Evolutionary conservation across 2,888 invertebrate species (phyloP).

Genomic region (Leucophenga maculata): DNA sequence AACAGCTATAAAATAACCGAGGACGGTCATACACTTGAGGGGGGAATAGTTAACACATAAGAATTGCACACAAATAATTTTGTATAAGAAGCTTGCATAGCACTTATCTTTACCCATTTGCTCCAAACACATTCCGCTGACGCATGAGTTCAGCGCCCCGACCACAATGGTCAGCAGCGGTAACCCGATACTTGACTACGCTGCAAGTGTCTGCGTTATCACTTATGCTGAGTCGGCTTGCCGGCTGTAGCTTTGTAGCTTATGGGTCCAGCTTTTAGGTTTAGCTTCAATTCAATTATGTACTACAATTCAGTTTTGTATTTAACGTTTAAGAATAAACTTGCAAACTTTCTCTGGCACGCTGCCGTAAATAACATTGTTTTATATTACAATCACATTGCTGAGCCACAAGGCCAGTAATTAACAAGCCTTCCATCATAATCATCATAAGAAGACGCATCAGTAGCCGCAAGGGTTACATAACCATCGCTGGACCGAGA

Average conservation of each 20-base stretch:
- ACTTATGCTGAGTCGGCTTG: too few relatives aligned
- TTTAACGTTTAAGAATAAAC: neutral
- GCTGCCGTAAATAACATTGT: neutral
- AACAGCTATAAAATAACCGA: neutral
- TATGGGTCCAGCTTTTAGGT: too few relatives aligned
- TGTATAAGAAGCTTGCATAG: too few relatives aligned
- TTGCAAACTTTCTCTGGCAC: neutral
- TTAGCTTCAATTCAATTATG: too few relatives aligned
- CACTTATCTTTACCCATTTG: too few relatives aligned
- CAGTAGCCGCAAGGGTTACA: slow-evolving; percentile 4
- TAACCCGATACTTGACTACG: too few relatives aligned
- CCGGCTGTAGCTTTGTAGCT: too few relatives aligned
- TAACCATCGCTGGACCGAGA: neutral
- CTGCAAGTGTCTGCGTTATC: too few relatives aligned
- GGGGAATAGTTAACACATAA: neutral
- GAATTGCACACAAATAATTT: neutral
- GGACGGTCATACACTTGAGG: neutral
- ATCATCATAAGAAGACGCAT: neutral
- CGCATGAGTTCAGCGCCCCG: too few relatives aligned
- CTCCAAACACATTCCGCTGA: slow-evolving; percentile 14
- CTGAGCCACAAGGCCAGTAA: neutral
- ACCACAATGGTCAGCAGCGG: too few relatives aligned
- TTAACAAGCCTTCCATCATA: neutral
- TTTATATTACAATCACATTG: neutral
- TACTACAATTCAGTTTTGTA: neutral